phyloP scores from a whole-genome alignment of 2,888 invertebrate genomes.

The Dolichomitus sp. region DNA sequence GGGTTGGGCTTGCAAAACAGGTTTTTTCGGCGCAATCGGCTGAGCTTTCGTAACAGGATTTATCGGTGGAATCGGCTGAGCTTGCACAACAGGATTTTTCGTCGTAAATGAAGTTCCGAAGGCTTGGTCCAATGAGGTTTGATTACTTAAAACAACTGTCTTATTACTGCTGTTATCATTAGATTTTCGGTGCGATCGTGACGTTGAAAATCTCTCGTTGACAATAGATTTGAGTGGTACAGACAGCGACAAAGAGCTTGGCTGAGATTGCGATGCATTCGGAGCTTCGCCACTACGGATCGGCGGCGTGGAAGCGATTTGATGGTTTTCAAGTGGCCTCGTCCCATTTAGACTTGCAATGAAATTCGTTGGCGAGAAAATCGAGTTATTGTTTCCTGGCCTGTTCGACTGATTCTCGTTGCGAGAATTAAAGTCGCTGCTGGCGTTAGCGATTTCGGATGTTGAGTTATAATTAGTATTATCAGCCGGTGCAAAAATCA shows the following conservation, averaged over 20 bases:
- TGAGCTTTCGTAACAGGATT: not conserved
- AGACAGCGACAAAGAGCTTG: not conserved
- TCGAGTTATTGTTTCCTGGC: not conserved
- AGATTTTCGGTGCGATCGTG: not conserved
- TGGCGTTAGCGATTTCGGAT: not conserved
- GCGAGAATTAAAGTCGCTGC: not conserved
- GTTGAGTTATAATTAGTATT: not conserved
- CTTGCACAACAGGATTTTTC: not conserved
- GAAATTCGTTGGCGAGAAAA: not conserved
- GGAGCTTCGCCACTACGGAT: not conserved
- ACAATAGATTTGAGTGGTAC: constrained; percentile 8
- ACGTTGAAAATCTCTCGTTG: not conserved
- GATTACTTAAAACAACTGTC: not conserved
- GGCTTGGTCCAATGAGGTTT: not conserved
- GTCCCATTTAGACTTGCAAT: too few species aligned
- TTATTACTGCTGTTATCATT: not conserved
- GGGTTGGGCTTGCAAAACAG: not conserved
- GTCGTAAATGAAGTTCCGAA: not conserved
- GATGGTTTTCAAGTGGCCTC: not conserved
- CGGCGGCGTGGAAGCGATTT: not conserved
- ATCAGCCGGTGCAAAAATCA: constrained; percentile 38
- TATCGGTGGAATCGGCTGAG: not conserved
- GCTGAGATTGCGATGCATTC: not conserved
- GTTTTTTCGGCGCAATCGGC: not conserved
- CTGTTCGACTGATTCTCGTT: not conserved